phyloP scores from a whole-genome alignment of 2,113 vertebrate species.

The Cairina moschata region DNA sequence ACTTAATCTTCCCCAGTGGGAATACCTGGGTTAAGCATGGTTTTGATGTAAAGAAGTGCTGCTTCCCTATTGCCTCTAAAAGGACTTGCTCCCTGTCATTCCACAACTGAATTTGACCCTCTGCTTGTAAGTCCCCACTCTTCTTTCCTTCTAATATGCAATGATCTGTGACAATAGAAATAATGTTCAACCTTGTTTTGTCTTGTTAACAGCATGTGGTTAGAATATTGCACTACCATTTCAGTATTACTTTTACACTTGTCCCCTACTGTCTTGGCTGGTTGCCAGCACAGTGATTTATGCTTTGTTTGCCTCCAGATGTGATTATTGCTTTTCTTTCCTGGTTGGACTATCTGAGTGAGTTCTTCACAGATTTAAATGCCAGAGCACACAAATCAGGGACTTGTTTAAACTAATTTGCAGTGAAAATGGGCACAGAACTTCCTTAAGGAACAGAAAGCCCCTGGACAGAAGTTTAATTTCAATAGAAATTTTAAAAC shows the following conservation, averaged over 20 bases:
- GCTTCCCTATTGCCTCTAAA: neutral
- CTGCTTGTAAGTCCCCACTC: neutral
- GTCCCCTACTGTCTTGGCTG: conserved; percentile 56
- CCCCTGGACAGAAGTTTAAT: neutral
- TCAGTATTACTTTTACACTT: conserved; percentile 58
- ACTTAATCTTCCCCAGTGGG: neutral
- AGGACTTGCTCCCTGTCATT: neutral
- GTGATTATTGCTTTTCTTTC: conserved; percentile 53
- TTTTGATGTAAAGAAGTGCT: neutral
- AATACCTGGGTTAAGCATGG: neutral
- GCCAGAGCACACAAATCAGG: neutral
- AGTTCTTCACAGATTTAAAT: conserved; percentile 13
- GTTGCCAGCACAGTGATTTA: conserved; percentile 10
- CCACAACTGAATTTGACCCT: neutral
- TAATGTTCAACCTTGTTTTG: conserved; percentile 43
- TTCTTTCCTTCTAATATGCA: neutral
- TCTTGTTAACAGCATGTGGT: conserved; percentile 60
- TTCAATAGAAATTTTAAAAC: neutral
- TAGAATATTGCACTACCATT: conserved; percentile 37
- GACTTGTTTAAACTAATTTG: conserved; percentile 30
- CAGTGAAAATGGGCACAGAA: conserved; percentile 4
- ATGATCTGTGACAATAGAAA: conserved; percentile 29
- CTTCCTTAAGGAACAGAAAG: conserved; percentile 9
- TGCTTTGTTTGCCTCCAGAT: conserved; percentile 54
- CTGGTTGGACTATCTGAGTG: conserved; percentile 1